Percentiles rank a stretch among this genome's conserved stretches.
These are phyloP conservation scores for Orgyia antiqua DNA, from an alignment of 2,888 invertebrate species.

Conservation along the genomic window DNA sequence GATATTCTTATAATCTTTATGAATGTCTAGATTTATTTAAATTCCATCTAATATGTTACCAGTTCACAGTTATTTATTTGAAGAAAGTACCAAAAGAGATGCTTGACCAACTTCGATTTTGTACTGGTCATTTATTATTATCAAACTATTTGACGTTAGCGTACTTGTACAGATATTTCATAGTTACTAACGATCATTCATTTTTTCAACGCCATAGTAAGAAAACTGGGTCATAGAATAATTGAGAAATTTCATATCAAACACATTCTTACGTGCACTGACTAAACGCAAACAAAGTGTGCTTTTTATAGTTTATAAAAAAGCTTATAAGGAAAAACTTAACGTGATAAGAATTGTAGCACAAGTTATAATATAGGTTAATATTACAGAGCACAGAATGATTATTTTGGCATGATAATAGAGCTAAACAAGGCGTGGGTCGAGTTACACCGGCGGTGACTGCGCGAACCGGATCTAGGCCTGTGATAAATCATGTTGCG, in stretches of 20 bases:
- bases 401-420: slow-evolving; percentile 66
- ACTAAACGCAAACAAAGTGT: neutral
- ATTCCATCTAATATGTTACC: slow-evolving; percentile 16
- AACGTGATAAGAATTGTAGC: slow-evolving; percentile 14
- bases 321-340: neutral
- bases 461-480: slow-evolving; percentile 68
- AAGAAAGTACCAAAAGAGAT: slow-evolving; percentile 32
- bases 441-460: slow-evolving; percentile 32
- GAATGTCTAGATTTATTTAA: slow-evolving; percentile 17
- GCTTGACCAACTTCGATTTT: slow-evolving; percentile 37
- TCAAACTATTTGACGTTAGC: too few relatives aligned
- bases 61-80: slow-evolving; percentile 25
- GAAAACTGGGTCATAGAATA: too few relatives aligned
- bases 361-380: slow-evolving; percentile 36
- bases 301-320: neutral
- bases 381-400: slow-evolving; percentile 45
- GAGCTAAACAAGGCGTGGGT: slow-evolving; percentile 66
- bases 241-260: too few relatives aligned
- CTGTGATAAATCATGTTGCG: slow-evolving; percentile 61
- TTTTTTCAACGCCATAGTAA: too few relatives aligned
- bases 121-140: slow-evolving; percentile 24
- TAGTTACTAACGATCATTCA: too few relatives aligned
- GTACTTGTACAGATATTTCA: too few relatives aligned
- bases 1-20: too few relatives aligned
- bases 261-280: neutral